Percentiles rank a stretch among this genome's conserved stretches.
Evolutionary conservation across 2,888 invertebrate genomes (phyloP).

Genomic region (Xanthorhoe designata): DNA sequence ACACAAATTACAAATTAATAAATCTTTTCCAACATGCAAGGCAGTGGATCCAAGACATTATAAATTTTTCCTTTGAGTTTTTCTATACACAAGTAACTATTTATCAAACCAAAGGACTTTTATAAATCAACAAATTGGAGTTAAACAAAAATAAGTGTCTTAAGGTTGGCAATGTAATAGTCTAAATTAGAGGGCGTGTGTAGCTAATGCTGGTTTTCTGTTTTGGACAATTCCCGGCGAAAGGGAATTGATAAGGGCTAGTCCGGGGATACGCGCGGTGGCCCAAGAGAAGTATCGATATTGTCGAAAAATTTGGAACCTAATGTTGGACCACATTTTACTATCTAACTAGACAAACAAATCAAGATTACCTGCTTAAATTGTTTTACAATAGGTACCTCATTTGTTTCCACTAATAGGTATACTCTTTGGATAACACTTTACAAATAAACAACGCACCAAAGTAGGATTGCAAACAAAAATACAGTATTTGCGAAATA

Average conservation of each 20-base stretch:
- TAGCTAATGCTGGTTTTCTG: constrained; percentile 16
- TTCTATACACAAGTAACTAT: neutral
- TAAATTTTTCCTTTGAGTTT: too few relatives aligned
- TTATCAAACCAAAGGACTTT: neutral
- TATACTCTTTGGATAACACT: too few relatives aligned
- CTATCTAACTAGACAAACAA: neutral
- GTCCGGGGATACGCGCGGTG: constrained; percentile 11
- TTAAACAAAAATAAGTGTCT: neutral
- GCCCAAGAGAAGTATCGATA: constrained; percentile 18
- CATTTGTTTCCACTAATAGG: neutral
- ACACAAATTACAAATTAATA: neutral
- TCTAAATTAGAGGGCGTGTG: constrained; percentile 13
- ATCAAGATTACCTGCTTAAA: too few relatives aligned
- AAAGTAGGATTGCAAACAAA: too few relatives aligned
- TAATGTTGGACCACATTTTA: neutral
- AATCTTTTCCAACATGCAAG: neutral
- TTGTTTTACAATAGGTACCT: too few relatives aligned
- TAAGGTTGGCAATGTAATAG: neutral
- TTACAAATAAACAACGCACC: too few relatives aligned
- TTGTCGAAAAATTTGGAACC: neutral
- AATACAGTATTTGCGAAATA: too few relatives aligned
- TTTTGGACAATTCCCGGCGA: constrained; percentile 9
- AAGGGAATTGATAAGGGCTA: constrained; percentile 1
- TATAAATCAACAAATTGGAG: neutral
- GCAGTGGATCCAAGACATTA: neutral